Evolutionary conservation across 2,888 invertebrate species (phyloP).

Genomic region (Parthenolecanium corni): DNA sequence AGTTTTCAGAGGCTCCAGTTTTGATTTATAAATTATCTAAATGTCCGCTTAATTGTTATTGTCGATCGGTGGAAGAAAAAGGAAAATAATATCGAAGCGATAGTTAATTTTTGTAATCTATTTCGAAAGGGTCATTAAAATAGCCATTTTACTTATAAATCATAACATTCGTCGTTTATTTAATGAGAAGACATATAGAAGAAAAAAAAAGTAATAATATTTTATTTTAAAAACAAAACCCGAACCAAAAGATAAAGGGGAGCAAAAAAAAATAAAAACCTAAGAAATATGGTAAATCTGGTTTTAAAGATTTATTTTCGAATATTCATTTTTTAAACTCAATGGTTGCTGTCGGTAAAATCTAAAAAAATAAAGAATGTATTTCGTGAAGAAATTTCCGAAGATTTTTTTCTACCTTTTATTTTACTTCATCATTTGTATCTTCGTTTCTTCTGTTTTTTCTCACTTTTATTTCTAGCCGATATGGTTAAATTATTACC

Average conservation of each 20-base stretch:
- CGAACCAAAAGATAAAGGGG: too few relatives aligned
- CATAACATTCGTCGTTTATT: conserved; percentile 1
- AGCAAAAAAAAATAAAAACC: too few relatives aligned
- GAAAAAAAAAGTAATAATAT: background rate
- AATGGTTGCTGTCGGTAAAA: too few relatives aligned
- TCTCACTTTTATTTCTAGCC: too few relatives aligned
- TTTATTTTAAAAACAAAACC: conserved; percentile 17
- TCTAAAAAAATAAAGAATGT: too few relatives aligned
- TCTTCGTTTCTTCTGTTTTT: too few relatives aligned
- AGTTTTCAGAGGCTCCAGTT: too few relatives aligned
- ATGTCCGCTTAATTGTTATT: conserved; percentile 9
- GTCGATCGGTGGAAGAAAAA: conserved; percentile 10
- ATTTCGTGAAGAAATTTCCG: too few relatives aligned
- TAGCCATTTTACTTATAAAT: conserved; percentile 20
- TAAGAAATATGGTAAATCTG: conserved; percentile 3
- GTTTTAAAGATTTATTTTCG: conserved; percentile 14
- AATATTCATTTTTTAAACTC: background rate
- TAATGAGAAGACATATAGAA: background rate
- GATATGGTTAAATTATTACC: too few relatives aligned
- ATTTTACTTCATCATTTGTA: too few relatives aligned
- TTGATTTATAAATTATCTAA: conserved; percentile 16
- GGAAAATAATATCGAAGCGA: background rate
- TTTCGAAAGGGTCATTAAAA: conserved; percentile 13
- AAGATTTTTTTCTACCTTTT: too few relatives aligned
- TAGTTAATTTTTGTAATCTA: conserved; percentile 4